Evolutionary conservation across 2,113 vertebrate genomes (phyloP), one percentile per base, ranked within the genome.

Genomic region (Haliaeetus leucogaster): DNA sequence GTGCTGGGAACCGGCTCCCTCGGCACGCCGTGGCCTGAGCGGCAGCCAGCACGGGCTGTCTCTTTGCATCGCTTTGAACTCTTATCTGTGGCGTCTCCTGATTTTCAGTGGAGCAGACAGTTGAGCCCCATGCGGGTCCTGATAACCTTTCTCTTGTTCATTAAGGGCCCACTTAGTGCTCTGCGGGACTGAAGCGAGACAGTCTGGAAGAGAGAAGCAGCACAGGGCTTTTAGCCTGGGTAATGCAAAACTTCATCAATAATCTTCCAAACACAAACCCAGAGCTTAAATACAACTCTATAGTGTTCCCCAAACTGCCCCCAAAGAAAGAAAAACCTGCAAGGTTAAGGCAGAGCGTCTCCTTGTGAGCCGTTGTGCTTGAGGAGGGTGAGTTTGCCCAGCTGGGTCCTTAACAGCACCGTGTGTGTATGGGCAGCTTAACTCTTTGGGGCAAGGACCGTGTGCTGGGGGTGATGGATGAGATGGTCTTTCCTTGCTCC

Each of bases 111-210:
- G 82, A 93, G 93, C 93, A 81, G 95, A 63, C 95, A 6, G 38
- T 34, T 58, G 94, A 96, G 90, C 68, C 92, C 80, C 19, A 2
- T 13, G 5, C 68, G 84, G 74, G 73, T 80, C 92, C 91, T 68
- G 96, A 97, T 98, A 96, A 97, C 94, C 97, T 97, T 97, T 96
- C 81, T 45, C 85, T 58, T 52, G 82, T 87, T 97, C 96, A 83
- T 96, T 97, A 97, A 97, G 95, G 92, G 55, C 90, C 95, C 85
- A 92, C 94, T 97, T 97, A 96, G 85, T 78, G 95, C 77, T 95
- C 95, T 29, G 20, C 5, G 27, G 87, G 86, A 61, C 94, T 86
- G 76, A 29, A 81, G 38, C 15, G 92, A 96, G 95, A 95, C 93
- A 95, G 96, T 90, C 90, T 91, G 72, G 90, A 90, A 65, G 91